Base-by-base conservation (phyloP, 35 echinoderm and acorn worm species). In the Eucidaris tribuloides region DNA sequence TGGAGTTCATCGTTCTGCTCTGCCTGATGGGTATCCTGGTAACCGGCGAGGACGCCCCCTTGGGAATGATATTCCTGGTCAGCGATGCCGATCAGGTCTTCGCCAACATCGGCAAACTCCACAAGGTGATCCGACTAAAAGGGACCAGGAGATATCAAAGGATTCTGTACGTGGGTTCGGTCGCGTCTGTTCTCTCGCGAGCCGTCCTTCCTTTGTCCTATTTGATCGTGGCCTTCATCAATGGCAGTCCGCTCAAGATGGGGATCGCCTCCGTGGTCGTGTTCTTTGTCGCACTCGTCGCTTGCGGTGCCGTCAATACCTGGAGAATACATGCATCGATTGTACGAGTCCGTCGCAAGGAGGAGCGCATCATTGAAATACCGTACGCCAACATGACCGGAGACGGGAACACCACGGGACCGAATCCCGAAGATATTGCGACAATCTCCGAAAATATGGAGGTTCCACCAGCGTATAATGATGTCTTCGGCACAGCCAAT, bases 91-190 rank as follows among this genome's bases (percentile, higher is more conserved):
- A 74, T 22, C 38, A 42, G 68, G 22, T 74, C 35, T 74, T 74
- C 9, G 68, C 68, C 0, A 74, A 74, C 25, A 36, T 74, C 44
- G 68, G 68, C 24, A 74, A 74, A 44, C 41, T 74, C 25, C 68
- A 74, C 68, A 74, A 74, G n/a, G 68, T 74, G 35, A 74, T 74
- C 44, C 68, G 68, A 17, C 41, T 74, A n/a, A 74, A 74, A 40
- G 68, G 68, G 35, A 74, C 68, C 68, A 74, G 36, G 41, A 74
- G 68, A 36, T 74, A 74, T 40, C 68, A 40, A 35, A 40, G 38
- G 35, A 74, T 74, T 18, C 24, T 74, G 14, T 74, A 74, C 68
- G 41, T 74, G 19, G 68, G 68, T 4, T 22, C 68, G 14, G 38
- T 38, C 23, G 68, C 68, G 41, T 42, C 68, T 22, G 41, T 74